Conservation (phyloP, 2,113 vertebrate genomes). For the Hemibates koningsi region DNA sequence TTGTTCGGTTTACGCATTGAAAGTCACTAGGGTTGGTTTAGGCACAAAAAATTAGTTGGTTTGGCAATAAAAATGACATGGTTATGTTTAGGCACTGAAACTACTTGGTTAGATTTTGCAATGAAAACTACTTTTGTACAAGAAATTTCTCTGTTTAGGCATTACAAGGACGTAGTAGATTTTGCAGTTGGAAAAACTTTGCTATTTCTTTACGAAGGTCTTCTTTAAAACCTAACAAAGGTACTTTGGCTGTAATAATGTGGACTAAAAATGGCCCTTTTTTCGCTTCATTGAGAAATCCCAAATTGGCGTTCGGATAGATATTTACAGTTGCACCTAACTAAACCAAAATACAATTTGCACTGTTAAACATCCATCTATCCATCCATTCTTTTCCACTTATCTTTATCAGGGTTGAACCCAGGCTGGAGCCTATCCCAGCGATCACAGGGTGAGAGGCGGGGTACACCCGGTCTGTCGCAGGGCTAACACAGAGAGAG, state of each 20-base stretch:
- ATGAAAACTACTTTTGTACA: neutral
- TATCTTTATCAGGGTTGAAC: neutral
- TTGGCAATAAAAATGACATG: neutral
- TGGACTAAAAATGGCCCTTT: neutral
- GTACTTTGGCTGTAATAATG: neutral
- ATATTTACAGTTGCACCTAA: neutral
- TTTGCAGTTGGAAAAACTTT: neutral
- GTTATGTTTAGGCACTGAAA: neutral
- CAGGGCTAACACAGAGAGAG: neutral
- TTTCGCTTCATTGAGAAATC: neutral
- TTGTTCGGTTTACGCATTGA: rapidly evolving
- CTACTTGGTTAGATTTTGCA: rapidly evolving
- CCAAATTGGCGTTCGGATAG: neutral
- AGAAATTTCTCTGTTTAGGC: neutral
- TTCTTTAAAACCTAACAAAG: neutral
- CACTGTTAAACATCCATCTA: neutral
- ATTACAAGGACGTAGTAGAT: rapidly evolving
- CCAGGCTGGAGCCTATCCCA: neutral
- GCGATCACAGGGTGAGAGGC: neutral
- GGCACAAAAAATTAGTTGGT: rapidly evolving
- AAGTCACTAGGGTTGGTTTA: neutral
- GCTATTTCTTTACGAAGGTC: neutral
- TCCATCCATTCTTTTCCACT: neutral
- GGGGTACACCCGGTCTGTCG: neutral
- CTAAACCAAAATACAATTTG: neutral